Evolutionary conservation across 2,797 vertebrate genomes (phyloP).

Genomic region (Odontamblyopus rebecca): DNA sequence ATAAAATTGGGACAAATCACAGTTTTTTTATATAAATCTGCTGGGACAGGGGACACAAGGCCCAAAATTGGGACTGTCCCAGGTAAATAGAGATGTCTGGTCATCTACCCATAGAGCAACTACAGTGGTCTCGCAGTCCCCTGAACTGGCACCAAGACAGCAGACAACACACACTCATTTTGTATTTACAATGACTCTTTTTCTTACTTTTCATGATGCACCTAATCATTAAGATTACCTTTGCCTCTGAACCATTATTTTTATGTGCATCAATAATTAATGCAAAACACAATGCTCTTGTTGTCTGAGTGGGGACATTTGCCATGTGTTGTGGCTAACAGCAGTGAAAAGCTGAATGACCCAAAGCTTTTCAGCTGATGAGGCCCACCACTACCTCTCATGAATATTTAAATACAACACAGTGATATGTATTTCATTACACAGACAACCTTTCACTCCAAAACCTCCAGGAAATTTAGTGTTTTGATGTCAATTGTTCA

Average conservation of each 20-base stretch:
- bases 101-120: background rate
- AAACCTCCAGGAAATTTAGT: slow-evolving; percentile 18
- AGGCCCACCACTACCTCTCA: slow-evolving; percentile 50
- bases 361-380: slow-evolving; percentile 46
- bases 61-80: too few species aligned
- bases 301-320: slow-evolving; percentile 16
- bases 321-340: slow-evolving; percentile 35
- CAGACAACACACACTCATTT: background rate
- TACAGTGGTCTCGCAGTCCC: background rate
- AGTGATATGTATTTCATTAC: slow-evolving; percentile 43
- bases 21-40: too few species aligned
- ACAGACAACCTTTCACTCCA: slow-evolving; percentile 34
- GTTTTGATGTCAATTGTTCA: slow-evolving; percentile 9
- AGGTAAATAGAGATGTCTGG: too few species aligned
- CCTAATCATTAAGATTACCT: background rate
- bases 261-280: slow-evolving; percentile 39
- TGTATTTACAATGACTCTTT: background rate
- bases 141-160: background rate
- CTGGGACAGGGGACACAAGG: too few species aligned
- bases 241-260: background rate
- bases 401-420: slow-evolving; percentile 64
- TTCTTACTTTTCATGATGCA: background rate
- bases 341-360: slow-evolving; percentile 40
- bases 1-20: too few species aligned
- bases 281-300: slow-evolving; percentile 13